These are phyloP conservation scores for Microcebus murinus DNA, from an alignment of 2,113 vertebrate genomes.

Conservation along the genomic window DNA sequence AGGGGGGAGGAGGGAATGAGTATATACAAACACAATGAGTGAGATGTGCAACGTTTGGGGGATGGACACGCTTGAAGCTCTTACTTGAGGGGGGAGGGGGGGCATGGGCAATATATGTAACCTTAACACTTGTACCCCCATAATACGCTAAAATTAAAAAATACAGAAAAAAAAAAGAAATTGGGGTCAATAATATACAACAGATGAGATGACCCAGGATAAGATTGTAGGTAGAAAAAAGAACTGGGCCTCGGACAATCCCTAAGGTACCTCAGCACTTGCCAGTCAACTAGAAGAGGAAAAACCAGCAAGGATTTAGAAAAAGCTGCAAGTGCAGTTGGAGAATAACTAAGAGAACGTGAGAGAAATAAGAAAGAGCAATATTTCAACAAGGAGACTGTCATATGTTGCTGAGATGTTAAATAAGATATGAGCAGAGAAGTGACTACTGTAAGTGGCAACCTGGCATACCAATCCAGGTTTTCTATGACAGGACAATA, in stretches of 20 bases:
- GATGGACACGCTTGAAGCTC: too few relatives aligned
- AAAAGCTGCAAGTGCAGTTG: neutral
- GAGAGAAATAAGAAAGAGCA: neutral
- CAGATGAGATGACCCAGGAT: neutral
- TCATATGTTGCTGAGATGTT: neutral
- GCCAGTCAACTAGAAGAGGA: neutral
- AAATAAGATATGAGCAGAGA: neutral
- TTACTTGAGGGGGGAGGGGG: too few relatives aligned
- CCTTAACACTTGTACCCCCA: too few relatives aligned
- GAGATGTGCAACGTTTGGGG: too few relatives aligned
- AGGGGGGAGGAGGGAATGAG: too few relatives aligned
- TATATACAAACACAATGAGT: too few relatives aligned
- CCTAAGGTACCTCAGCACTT: neutral
- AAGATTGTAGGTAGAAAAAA: neutral
- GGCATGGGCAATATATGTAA: too few relatives aligned
- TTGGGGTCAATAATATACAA: neutral
- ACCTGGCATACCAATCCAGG: neutral
- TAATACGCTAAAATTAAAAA: too few relatives aligned
- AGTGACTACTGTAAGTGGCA: too few relatives aligned
- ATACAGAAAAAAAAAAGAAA: too few relatives aligned
- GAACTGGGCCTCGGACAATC: neutral
- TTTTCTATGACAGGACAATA: neutral
- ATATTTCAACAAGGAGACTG: neutral
- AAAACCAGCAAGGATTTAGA: neutral
- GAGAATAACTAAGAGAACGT: neutral